Evolutionary conservation across 2,888 invertebrate genomes (phyloP).

Genomic region (Zhuqinia jingwanae): DNA sequence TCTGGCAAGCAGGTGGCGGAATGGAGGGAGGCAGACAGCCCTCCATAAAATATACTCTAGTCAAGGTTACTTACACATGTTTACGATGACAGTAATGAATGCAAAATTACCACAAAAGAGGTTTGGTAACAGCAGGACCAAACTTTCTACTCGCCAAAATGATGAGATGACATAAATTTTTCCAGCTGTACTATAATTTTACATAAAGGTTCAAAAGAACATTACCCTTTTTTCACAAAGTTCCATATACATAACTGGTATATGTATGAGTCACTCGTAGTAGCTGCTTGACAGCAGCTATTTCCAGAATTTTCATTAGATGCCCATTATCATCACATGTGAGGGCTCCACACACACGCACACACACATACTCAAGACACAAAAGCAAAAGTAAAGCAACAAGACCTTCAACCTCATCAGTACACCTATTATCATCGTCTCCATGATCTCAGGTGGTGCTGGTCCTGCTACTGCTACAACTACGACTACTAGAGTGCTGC

Average conservation of each 20-base stretch:
- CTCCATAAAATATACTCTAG: background rate
- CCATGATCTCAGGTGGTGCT: constrained; percentile 34
- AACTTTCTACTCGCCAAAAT: too few relatives aligned
- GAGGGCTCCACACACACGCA: background rate
- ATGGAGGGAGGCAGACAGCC: too few relatives aligned
- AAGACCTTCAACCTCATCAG: constrained; percentile 33
- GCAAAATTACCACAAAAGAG: background rate
- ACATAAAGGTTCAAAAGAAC: background rate
- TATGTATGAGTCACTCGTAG: background rate
- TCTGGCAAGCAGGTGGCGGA: background rate
- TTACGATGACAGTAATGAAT: background rate
- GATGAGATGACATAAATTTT: background rate
- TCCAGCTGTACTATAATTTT: background rate
- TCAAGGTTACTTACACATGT: background rate
- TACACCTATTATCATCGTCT: background rate
- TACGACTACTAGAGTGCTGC: too few relatives aligned
- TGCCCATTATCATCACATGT: constrained; percentile 37
- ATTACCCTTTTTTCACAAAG: background rate
- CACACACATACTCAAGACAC: background rate
- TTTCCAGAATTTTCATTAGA: background rate
- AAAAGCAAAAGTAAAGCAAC: background rate
- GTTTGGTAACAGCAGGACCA: background rate
- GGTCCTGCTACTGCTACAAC: too few relatives aligned
- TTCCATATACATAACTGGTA: background rate
- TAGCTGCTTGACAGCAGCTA: too few relatives aligned